Evolutionary conservation across 2,888 invertebrate genomes (phyloP), one percentile per base, ranked within the genome.

Genomic region (Pedicia rivosa): DNA sequence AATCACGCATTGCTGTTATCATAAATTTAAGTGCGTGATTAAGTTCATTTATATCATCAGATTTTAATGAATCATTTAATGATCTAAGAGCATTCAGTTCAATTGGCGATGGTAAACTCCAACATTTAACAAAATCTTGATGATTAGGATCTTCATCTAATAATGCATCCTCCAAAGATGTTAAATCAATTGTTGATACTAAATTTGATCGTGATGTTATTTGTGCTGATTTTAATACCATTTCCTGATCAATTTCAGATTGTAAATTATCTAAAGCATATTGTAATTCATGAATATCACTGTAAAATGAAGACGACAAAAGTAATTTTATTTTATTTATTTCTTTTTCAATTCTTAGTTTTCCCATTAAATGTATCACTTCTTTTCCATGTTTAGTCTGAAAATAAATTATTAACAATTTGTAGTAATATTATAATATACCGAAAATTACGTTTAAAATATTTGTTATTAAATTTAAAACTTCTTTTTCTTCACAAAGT

Each of bases 1-100:
- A 62, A 37, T 62, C 62, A 10, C 36, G 32, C 24, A 62, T 46
- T 4, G 51, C 53, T 2, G 53, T 46, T 26, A 52, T 48, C 9
- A 61, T 31, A 36, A 50, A 52, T 2, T 46, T 46, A 0, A 60
- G 27, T 1, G 50, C 47, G 34, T 50, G 47, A 3, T 50, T 43
- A 14, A 58, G 24, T 7, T 36, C 13, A 3, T 42, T 38, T 2
- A 40, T 40, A 9, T 37, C 40, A 19, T 30, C 44, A 8, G 34
- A 40, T 7, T 40, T 38, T 22, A 51, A 35, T 32, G 50, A 45
- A 26, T 57, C 54, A 14, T 39, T 37, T 2, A 59, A 35, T 9
- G 47, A 43, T 32, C 49, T 51, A 44, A 59, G 42, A 3, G 54
- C 51, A 17, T 48, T 48, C 19, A 50, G 43, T 40, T 61, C 60